Base-by-base conservation (phyloP, 1,140 invertebrate genomes). In the Drosophila pruinosa region DNA sequence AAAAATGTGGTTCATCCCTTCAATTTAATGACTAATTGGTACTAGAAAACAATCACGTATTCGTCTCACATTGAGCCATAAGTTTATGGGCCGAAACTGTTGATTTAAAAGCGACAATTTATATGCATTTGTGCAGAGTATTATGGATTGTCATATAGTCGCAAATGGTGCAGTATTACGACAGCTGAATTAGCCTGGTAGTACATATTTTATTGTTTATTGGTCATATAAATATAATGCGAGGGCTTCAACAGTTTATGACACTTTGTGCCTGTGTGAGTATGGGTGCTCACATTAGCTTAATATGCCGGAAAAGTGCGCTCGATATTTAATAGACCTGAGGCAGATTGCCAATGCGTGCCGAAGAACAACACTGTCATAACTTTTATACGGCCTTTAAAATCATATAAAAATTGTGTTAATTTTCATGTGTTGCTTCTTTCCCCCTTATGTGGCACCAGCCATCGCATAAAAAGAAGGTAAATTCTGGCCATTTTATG, bases 381-480 rank as follows among this genome's bases (percentile, higher is more conserved):
- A 86, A 85, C 85, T 77, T 85, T 77, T 81, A 86, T 86, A 74
- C 43, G 74, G 73, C 78, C 72, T 85, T 85, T 88, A 85, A 85
- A 85, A 85, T 85, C 80, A 52, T 74, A 85, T 85, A 86, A 86
- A 86, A 86, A 86, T 52, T 71, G 80, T 85, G 80, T 85, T 85
- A 85, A 85, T 85, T 86, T 80, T 80, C 79, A 82, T 82, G 79
- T 82, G 79, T 81, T 80, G 68, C 68, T 72, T 53, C 47, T 38
- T 28, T 28, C 10, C 5, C 26, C 38, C 5, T 3, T 19, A 15
- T 64, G 19, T 17, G 22, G 12, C 58, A 14, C 15, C 4, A 6
- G n/a, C 34, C 10, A 7, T n/a, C 19, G 21, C 71, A 78, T 78
- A 75, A 75, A 86, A 85, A 63, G 36, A 76, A 81, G 77, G 63